Evolutionary conservation across 2,888 invertebrate species (phyloP), one percentile per base, ranked within the genome.

Genomic region (Priapulus caudatus): DNA sequence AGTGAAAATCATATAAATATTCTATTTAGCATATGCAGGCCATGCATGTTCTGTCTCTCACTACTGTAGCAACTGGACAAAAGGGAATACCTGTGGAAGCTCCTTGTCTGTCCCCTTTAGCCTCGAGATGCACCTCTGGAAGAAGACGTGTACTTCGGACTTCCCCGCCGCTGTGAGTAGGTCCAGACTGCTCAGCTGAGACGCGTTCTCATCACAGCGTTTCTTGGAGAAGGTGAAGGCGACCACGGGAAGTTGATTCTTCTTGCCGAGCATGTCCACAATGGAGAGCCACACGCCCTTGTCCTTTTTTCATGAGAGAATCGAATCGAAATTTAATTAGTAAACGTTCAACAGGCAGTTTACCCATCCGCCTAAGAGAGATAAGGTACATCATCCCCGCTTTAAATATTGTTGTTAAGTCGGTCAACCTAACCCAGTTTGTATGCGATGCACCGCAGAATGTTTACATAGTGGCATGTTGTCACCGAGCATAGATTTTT

Each of bases 171-270:
- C 80, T 0, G 83, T 86, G 3, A 89, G 90, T 52, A 97, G 75
- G 69, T 91, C 86, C 1, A 84, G 60, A 33, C 74, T 65, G 2
- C 61, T 57, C 45, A 65, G 78, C 76, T 72, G 80, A 75, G 61
- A 74, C 64, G 83, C 80, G 62, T 81, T 82, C 48, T 74, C 75
- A 63, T 87, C 82, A 67, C 85, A 91, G 68, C 84, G 79, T 57
- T 72, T 84, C 58, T 90, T 76, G 0, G 95, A 95, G 59, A 98
- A 79, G 0, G 89, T 90, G 67, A 98, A 98, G 0, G 87, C 85
- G 0, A 98, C 92, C 0, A 89, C 87, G 0, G 98, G 98, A 51
- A 98, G 75, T 66, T 89, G 82, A 61, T 92, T 83, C 55, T 81
- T 78, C 55, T 81, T 79, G 62, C 80, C 79, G 50, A 98, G 77